Percentiles rank a stretch among this genome's conserved stretches.
These are phyloP conservation scores for Petrosia ficiformis DNA, from an alignment of 37 sponge, comb jelly and placozoan species.

Conservation along the genomic window DNA sequence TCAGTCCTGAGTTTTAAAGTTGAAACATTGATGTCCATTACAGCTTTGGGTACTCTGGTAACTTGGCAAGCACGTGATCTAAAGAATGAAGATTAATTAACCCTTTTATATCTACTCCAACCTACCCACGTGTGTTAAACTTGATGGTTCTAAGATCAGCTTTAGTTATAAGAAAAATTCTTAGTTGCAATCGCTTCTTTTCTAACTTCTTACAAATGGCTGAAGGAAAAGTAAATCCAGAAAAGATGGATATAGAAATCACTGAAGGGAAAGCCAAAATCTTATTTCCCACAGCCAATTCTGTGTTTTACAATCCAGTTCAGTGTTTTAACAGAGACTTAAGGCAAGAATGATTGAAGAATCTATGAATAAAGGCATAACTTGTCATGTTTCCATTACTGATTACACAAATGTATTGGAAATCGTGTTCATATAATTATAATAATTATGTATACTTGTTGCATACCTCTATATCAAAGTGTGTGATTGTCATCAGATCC, in stretches of 20 bases:
- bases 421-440: no score
- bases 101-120: not conserved
- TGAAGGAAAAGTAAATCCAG: no score
- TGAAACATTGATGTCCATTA: not conserved
- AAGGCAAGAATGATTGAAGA: constrained; percentile 54
- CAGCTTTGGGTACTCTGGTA: not conserved
- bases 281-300: constrained; percentile 69
- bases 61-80: not conserved
- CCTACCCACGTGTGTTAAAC: not conserved
- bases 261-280: constrained; percentile 92
- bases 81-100: not conserved
- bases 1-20: constrained; percentile 42
- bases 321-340: constrained; percentile 97
- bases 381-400: no score
- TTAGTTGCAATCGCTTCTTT: no score
- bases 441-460: no score
- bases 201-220: no score
- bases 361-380: no score
- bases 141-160: not conserved
- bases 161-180: no score
- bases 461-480: no score
- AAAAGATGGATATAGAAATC: no score
- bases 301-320: constrained; percentile 97
- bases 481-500: not conserved
- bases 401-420: no score